Conservation (phyloP, 2,888 invertebrate species). For the Melanophora roralis region DNA sequence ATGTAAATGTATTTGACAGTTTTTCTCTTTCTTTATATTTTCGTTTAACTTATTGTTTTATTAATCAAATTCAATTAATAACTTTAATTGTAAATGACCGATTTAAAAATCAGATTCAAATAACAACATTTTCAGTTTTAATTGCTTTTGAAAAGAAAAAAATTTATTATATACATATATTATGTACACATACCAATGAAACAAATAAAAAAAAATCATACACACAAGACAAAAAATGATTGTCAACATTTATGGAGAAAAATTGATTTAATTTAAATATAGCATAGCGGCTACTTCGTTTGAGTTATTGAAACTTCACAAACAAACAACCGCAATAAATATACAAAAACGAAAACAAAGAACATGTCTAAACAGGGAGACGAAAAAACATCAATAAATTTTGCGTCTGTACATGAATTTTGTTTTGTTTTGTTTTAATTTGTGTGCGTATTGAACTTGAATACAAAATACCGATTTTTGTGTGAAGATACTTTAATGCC, state of each 20-base stretch:
- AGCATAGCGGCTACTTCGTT: conserved; percentile 41
- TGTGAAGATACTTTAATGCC: no score
- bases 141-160: neutral
- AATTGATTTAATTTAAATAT: conserved; percentile 41
- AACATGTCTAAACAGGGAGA: conserved; percentile 37
- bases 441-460: no score
- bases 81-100: conserved; percentile 44
- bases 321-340: neutral
- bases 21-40: neutral
- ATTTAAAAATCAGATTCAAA: neutral
- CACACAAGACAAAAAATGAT: conserved; percentile 7
- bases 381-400: conserved; percentile 43
- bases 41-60: neutral
- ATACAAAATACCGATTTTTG: no score
- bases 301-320: conserved; percentile 44
- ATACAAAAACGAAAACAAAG: conserved; percentile 31
- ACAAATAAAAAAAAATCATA: neutral
- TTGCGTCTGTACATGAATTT: no score
- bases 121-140: conserved; percentile 5
- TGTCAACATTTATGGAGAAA: conserved; percentile 46
- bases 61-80: conserved; percentile 55
- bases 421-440: no score
- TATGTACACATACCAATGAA: no score
- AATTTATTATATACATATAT: no score
- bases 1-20: neutral